Evolutionary conservation across 2,797 vertebrate species (phyloP).

Genomic region (Xenentodon cancila): DNA sequence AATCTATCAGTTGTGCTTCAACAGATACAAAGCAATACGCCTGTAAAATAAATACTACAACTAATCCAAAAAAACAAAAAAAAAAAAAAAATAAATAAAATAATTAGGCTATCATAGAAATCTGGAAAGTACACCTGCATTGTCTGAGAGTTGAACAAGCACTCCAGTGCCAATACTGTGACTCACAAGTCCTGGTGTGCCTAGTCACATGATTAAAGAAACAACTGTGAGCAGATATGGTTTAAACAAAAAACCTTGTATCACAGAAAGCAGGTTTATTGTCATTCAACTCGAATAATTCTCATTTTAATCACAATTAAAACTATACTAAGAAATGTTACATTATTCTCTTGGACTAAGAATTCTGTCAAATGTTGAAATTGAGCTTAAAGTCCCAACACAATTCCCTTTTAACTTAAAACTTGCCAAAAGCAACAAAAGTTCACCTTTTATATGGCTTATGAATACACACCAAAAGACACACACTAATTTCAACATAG

Average conservation of each 20-base stretch:
- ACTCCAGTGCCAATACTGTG: constrained; percentile 32
- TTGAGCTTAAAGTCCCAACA: not conserved
- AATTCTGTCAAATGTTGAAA: constrained; percentile 9
- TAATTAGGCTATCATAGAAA: constrained; percentile 6
- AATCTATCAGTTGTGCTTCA: no score
- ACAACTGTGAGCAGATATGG: constrained; percentile 14
- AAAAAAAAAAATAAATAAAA: constrained; percentile 21
- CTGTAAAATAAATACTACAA: no score
- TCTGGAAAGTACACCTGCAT: constrained; percentile 25
- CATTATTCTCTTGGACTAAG: not conserved
- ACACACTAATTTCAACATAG: constrained; percentile 41
- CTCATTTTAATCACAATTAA: not conserved
- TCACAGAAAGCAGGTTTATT: no score
- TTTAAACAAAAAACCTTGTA: no score
- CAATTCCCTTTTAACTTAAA: not conserved
- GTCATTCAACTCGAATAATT: no score
- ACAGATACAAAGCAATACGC: no score
- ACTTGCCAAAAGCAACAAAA: constrained; percentile 9
- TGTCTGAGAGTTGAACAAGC: constrained; percentile 14
- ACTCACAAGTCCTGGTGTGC: constrained; percentile 36
- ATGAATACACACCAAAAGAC: constrained; percentile 5
- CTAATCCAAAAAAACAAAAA: constrained; percentile 9
- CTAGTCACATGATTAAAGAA: constrained; percentile 47
- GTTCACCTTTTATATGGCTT: constrained; percentile 13
- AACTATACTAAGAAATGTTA: not conserved